Base-by-base conservation (phyloP, 2,888 invertebrate genomes). In the Acanthococcus lagerstroemiae region DNA sequence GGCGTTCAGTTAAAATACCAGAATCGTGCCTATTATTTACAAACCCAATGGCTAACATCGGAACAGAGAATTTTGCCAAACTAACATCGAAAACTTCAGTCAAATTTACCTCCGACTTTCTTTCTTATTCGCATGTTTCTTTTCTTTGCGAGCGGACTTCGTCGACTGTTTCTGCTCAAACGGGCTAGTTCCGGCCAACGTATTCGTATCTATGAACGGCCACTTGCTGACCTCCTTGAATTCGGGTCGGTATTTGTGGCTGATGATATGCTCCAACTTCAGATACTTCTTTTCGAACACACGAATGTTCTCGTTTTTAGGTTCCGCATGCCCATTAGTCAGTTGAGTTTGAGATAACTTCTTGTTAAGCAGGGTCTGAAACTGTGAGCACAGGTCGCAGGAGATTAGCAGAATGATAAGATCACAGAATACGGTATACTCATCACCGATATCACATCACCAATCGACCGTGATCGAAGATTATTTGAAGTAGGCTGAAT, bases 211-310 rank as follows among this genome's bases (percentile, higher is more conserved):
- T 71, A 84, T 78, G 65, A 76, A 77, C 1, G 85, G 85, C 85
- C 84, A 85, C 69, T 73, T 79, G 72, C 81, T 78, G 70, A 85
- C 80, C 74, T 84, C 83, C 73, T 83, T 80, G 76, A 80, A 84
- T 61, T 84, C 81, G 1, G 85, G 84, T 70, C 82, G 77, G 22
- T 26, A 55, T 19, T 52, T 27, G n/a, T 55, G 46, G 22, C 54
- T 48, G 37, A 50, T 46, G 26, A 52, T 69, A 25, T 70, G 70
- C 56, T 72, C 72, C 9, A 72, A 50, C 67, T 72, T 72, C 12
- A 72, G 37, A 63, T 68, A 72, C 7, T 66, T 56, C 7, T 71
- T 70, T 50, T 68, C 60, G 17, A 72, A 68, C 6, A 68, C 68
- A 55, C 69, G 68, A 17, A 69, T 65, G 26, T 69, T 66, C 12